Conservation (phyloP, 2,888 invertebrate species). For the Philopedon plagiatum region DNA sequence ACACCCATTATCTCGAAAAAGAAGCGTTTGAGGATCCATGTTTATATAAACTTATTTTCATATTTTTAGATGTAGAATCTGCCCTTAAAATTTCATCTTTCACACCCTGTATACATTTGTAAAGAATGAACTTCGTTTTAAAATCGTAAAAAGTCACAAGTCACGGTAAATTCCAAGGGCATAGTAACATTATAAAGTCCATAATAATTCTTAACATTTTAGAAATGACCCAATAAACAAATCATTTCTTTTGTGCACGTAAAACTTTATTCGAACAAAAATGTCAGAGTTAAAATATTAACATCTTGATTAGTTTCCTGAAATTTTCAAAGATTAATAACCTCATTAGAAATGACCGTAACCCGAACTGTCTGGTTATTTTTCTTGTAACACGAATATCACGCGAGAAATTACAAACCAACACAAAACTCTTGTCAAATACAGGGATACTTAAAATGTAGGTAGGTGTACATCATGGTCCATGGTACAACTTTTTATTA, state of each 20-base stretch:
- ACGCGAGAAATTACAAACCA: background rate
- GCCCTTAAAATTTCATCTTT: no score
- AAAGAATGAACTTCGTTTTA: no score
- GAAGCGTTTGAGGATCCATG: no score
- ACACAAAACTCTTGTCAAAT: background rate
- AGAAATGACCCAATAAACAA: background rate
- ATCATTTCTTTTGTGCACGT: background rate
- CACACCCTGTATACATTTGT: no score
- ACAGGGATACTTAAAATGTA: background rate
- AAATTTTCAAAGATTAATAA: conserved; percentile 9
- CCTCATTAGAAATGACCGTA: background rate
- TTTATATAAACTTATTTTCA: no score
- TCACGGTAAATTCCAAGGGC: no score
- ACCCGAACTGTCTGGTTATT: background rate
- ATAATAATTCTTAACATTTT: background rate
- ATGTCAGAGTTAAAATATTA: background rate
- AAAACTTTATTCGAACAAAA: background rate
- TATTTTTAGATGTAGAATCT: no score
- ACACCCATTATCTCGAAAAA: no score
- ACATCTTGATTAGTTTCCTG: conserved; percentile 1
- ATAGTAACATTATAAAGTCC: no score
- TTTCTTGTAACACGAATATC: conserved; percentile 1
- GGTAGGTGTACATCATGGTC: no score
- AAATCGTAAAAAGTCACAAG: no score
- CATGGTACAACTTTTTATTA: no score